phyloP scores from a whole-genome alignment of 2,113 vertebrate genomes.

The Hucho hucho region DNA sequence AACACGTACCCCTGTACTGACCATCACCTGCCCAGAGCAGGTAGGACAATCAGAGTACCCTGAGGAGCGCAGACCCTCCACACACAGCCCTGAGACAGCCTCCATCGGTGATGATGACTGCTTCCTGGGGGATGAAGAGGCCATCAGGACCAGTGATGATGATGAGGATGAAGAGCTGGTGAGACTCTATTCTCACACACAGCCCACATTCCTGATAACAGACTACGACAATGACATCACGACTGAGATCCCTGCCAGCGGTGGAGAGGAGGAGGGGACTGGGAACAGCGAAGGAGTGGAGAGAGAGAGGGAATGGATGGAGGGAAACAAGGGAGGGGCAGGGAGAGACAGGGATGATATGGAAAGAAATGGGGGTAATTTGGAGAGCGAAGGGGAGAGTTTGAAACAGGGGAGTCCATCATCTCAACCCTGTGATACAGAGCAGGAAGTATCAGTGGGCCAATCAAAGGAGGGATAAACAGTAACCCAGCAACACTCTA shows the following conservation, averaged over 20 bases:
- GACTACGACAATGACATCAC: background rate
- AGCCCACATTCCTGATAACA: background rate
- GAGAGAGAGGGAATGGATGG: background rate
- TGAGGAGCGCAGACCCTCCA: slow-evolving; percentile 17
- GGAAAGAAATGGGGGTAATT: background rate
- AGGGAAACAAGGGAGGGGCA: background rate
- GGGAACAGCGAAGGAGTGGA: background rate
- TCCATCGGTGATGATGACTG: slow-evolving; percentile 25
- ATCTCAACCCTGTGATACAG: background rate
- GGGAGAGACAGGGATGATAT: background rate
- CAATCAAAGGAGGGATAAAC: background rate
- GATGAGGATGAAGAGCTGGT: slow-evolving; percentile 60
- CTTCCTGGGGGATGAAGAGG: slow-evolving; percentile 45
- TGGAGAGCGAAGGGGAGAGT: background rate
- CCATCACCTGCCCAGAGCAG: background rate
- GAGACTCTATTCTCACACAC: slow-evolving; percentile 5
- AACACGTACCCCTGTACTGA: slow-evolving; percentile 13
- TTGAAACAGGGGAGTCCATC: background rate
- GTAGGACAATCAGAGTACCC: background rate
- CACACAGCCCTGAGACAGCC: slow-evolving; percentile 10
- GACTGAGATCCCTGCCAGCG: background rate
- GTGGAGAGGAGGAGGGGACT: background rate
- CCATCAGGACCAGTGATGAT: slow-evolving; percentile 42
- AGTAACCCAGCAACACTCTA: no score
- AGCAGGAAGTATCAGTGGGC: background rate